Evolutionary conservation across 2,888 invertebrate species (phyloP).

Genomic region (Orthosia incerta): DNA sequence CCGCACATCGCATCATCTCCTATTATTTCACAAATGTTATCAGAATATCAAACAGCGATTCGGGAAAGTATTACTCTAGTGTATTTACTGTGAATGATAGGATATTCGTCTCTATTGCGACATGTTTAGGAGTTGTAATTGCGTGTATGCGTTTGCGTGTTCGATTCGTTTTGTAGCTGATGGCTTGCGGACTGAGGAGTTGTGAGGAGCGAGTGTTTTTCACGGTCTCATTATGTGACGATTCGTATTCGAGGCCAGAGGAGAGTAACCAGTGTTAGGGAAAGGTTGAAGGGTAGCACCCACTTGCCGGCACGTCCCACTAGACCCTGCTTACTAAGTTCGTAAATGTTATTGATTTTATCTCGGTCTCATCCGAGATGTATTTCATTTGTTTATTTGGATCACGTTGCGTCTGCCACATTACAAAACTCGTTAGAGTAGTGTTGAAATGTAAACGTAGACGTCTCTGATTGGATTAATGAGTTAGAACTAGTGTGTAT

Average conservation of each 20-base stretch:
- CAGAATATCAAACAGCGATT: conserved; percentile 87
- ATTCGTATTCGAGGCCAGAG: conserved; percentile 86
- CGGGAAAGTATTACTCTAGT: conserved; percentile 63
- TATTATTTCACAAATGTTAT: conserved; percentile 87
- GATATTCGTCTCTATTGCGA: conserved; percentile 68
- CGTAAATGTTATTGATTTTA: conserved; percentile 78
- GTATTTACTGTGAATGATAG: conserved; percentile 44
- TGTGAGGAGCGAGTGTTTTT: conserved; percentile 87
- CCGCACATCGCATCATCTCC: conserved; percentile 77
- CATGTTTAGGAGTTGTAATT: conserved; percentile 71
- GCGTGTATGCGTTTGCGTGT: conserved; percentile 63
- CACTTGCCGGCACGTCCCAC: conserved; percentile 74
- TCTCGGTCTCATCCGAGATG: conserved; percentile 61
- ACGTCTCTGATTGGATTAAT: conserved; percentile 24
- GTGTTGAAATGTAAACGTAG: conserved; percentile 24
- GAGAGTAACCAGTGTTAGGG: conserved; percentile 77
- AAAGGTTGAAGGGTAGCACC: conserved; percentile 74
- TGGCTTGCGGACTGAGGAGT: conserved; percentile 76
- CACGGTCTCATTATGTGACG: conserved; percentile 87
- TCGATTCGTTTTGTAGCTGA: conserved; percentile 73
- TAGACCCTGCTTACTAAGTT: conserved; percentile 75
- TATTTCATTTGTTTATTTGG: conserved; percentile 66
- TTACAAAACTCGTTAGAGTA: conserved; percentile 48
- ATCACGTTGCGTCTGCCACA: conserved; percentile 48
- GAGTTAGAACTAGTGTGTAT: not conserved